phyloP scores from a whole-genome alignment of 2,113 vertebrate genomes.

The Fregata magnificens region DNA sequence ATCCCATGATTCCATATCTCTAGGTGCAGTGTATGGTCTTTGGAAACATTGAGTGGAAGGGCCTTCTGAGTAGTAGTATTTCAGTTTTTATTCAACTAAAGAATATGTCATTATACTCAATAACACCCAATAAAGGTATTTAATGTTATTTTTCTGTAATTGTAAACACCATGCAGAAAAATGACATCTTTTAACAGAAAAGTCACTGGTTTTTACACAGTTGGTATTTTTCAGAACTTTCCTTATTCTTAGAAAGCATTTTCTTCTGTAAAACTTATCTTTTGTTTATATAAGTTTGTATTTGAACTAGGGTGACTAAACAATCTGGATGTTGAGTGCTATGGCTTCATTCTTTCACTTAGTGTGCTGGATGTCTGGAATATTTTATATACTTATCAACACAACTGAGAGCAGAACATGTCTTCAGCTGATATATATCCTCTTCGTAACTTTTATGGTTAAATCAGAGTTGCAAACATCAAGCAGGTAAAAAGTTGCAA shows the following conservation, averaged over 20 bases:
- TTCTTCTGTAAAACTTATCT: background rate
- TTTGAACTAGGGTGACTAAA: background rate
- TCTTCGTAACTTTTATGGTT: background rate
- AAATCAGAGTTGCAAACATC: background rate
- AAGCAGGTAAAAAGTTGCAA: background rate
- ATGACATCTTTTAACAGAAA: background rate
- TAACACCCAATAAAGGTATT: background rate
- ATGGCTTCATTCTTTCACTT: background rate
- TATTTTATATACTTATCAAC: background rate
- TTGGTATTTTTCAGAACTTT: background rate
- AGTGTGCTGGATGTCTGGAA: background rate
- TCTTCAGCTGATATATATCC: background rate
- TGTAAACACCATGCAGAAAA: background rate
- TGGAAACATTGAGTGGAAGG: background rate
- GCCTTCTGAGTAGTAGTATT: background rate
- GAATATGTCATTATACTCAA: background rate
- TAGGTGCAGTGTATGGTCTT: background rate
- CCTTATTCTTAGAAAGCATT: background rate
- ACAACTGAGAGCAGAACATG: background rate
- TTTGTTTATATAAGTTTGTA: background rate
- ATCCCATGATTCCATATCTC: accelerated
- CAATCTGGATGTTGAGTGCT: background rate
- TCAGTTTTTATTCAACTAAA: background rate
- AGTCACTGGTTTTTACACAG: background rate
- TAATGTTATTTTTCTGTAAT: background rate